Evolutionary conservation across 1,140 invertebrate genomes (phyloP).

Genomic region (Brachionus manjavacas): DNA sequence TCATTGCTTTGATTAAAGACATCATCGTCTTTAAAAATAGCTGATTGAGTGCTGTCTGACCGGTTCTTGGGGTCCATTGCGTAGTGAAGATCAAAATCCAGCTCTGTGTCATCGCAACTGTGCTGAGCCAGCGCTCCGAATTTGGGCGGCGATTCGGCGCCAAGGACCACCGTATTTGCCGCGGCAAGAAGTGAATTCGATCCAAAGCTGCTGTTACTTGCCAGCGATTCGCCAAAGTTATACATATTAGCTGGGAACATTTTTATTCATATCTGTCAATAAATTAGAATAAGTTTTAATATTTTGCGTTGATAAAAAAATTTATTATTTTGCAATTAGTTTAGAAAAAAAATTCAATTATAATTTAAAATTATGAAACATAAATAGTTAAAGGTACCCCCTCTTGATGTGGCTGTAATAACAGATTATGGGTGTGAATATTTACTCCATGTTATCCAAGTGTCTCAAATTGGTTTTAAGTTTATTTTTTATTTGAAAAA

Average conservation of each 20-base stretch:
- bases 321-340: not conserved
- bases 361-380: not conserved
- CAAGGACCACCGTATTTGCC: conserved; percentile 4
- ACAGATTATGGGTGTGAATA: not conserved
- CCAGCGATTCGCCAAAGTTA: not conserved
- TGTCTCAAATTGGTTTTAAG: not conserved
- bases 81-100: not conserved
- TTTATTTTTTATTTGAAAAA: not conserved
- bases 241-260: conserved; percentile 5
- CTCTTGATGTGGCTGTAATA: not conserved
- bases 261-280: not conserved
- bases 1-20: not conserved
- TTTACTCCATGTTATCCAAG: not conserved
- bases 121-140: not conserved
- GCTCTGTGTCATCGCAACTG: not conserved
- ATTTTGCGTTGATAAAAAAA: conserved; percentile 12
- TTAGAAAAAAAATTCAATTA: not conserved
- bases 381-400: not conserved
- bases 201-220: not conserved
- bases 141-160: not conserved
- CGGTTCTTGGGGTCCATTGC: not conserved
- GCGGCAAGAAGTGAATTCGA: conserved; percentile 12
- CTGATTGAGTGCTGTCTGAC: not conserved
- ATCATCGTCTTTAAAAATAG: not conserved
- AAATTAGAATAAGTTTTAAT: conserved; percentile 1